These are phyloP conservation scores for Piezodorus guildinii DNA, from an alignment of 1,140 invertebrate genomes.

Conservation along the genomic window DNA sequence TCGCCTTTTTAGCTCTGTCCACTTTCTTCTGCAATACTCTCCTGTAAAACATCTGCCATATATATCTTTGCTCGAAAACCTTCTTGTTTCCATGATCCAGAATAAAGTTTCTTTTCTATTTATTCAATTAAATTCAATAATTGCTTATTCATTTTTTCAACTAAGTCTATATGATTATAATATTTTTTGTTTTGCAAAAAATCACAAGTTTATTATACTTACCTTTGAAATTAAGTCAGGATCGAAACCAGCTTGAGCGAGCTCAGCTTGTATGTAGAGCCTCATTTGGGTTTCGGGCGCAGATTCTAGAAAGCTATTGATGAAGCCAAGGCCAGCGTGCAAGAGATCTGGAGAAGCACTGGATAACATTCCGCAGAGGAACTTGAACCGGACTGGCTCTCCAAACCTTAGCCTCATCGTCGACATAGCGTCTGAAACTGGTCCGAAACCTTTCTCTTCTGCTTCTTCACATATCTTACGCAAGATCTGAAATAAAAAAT, in stretches of 20 bases:
- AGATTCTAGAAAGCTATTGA: conserved; percentile 70
- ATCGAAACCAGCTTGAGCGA: conserved; percentile 73
- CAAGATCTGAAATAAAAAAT: conserved; percentile 46
- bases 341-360: conserved; percentile 58
- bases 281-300: conserved; percentile 58
- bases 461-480: conserved; percentile 61
- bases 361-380: conserved; percentile 76
- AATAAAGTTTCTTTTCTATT: no score
- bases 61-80: no score
- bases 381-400: conserved; percentile 81
- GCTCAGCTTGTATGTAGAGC: conserved; percentile 80
- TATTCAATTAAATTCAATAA: no score
- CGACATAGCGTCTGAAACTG: conserved; percentile 80
- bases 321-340: conserved; percentile 68
- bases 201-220: conserved; percentile 16
- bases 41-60: no score
- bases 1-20: no score
- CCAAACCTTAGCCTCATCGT: conserved; percentile 77
- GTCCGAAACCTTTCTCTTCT: conserved; percentile 50
- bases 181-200: no score
- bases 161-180: no score
- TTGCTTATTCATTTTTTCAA: no score
- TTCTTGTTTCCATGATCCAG: no score
- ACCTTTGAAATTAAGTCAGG: conserved; percentile 57
- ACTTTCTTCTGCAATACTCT: no score